Conservation (phyloP, 1,140 invertebrate species). For the Piezodorus guildinii region DNA sequence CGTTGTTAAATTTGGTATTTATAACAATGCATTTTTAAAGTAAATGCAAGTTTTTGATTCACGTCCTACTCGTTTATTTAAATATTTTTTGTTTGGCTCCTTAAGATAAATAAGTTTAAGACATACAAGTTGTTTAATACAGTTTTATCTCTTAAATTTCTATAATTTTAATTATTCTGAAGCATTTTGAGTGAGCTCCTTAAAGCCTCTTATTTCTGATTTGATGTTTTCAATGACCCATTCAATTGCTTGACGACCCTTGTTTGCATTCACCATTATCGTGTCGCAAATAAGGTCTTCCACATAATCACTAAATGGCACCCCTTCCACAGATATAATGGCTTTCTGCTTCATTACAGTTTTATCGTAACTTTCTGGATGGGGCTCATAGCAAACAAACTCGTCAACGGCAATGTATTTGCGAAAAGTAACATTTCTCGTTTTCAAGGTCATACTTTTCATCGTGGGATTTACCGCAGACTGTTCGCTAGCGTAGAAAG, state of each 20-base stretch:
- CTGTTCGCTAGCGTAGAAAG: constrained; percentile 88
- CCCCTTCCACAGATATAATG: constrained; percentile 81
- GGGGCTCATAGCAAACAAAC: constrained; percentile 72
- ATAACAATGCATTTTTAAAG: no score
- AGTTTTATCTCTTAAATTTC: no score
- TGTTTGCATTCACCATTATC: constrained; percentile 82
- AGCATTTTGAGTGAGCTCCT: no score
- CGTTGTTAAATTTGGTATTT: no score
- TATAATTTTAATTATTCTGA: no score
- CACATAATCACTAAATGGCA: constrained; percentile 84
- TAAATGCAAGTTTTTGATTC: no score
- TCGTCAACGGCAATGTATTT: constrained; percentile 85
- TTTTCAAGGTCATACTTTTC: constrained; percentile 74
- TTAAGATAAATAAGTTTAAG: no score
- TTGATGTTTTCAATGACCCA: constrained; percentile 87
- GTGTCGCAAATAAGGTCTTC: constrained; percentile 78
- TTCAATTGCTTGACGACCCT: constrained; percentile 88
- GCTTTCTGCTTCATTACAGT: constrained; percentile 91
- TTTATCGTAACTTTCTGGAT: constrained; percentile 67
- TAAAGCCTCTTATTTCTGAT: constrained; percentile 28
- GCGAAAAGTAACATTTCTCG: constrained; percentile 87
- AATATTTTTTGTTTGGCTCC: no score
- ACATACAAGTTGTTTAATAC: no score
- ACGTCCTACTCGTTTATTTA: no score
- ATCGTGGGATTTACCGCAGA: constrained; percentile 76